phyloP scores from a whole-genome alignment of 30 jellyfish, hydroid and myxozoan species.

The Cassiopea andromeda region DNA sequence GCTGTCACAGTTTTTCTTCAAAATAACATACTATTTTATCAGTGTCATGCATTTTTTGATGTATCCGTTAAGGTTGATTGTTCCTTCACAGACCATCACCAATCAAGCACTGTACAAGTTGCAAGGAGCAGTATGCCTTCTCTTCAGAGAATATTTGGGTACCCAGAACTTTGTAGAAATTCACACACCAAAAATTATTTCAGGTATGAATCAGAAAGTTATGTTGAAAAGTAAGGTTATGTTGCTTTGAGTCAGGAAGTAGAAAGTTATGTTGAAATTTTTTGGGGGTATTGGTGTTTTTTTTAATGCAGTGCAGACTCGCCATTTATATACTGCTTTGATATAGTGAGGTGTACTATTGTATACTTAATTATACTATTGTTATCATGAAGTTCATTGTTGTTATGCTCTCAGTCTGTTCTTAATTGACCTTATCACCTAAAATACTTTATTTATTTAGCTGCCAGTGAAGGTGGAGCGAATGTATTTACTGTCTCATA shows the following conservation, averaged over 20 bases:
- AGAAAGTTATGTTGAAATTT: neutral
- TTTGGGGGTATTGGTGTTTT: neutral
- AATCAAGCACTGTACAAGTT: conserved; percentile 96
- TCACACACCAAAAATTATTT: conserved; percentile 99
- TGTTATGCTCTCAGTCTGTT: too few relatives aligned
- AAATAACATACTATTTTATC: neutral
- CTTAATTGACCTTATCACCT: too few relatives aligned
- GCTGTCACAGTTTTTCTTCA: too few relatives aligned
- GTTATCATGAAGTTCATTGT: too few relatives aligned
- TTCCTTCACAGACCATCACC: conserved; percentile 83
- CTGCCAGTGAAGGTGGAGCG: conserved; percentile 99
- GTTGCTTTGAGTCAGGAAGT: neutral
- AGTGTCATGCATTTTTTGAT: neutral
- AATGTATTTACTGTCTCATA: conserved; percentile 95
- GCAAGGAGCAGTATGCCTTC: conserved; percentile 97
- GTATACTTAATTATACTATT: too few relatives aligned
- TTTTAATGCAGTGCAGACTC: too few relatives aligned
- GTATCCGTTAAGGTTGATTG: neutral
- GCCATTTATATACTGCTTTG: too few relatives aligned
- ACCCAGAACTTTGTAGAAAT: conserved; percentile 95
- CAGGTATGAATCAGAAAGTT: conserved; percentile 53
- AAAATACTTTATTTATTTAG: conserved; percentile 43
- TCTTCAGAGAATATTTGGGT: conserved; percentile 94
- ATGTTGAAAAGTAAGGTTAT: neutral
- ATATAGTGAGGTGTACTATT: too few relatives aligned